These are phyloP conservation scores for Sebastes fasciatus DNA, from an alignment of 2,113 vertebrate species.

Conservation along the genomic window DNA sequence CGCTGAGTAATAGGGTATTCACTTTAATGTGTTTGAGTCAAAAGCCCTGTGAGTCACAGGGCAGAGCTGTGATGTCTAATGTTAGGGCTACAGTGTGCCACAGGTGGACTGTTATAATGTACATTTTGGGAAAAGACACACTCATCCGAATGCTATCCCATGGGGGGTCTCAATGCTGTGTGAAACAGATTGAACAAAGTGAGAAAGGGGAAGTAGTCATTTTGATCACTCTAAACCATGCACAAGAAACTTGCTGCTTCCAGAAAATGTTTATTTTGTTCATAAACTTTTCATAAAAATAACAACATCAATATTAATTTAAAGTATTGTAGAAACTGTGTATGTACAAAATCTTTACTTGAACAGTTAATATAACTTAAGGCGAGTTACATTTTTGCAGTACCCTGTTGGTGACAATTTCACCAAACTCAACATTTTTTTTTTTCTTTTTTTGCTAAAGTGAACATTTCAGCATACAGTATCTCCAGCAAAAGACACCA, in stretches of 20 bases:
- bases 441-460: slow-evolving; percentile 64
- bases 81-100: slow-evolving; percentile 59
- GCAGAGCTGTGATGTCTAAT: slow-evolving; percentile 52
- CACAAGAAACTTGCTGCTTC: slow-evolving; percentile 65
- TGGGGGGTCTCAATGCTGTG: neutral
- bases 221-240: slow-evolving; percentile 56
- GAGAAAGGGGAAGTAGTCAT: neutral
- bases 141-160: slow-evolving; percentile 28
- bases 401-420: slow-evolving; percentile 75
- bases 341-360: slow-evolving; percentile 85
- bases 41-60: slow-evolving; percentile 59
- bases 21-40: slow-evolving; percentile 53
- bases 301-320: slow-evolving; percentile 88
- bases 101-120: slow-evolving; percentile 57
- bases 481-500: slow-evolving; percentile 68
- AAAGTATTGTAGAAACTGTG: slow-evolving; percentile 86
- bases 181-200: slow-evolving; percentile 31
- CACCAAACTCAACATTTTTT: slow-evolving; percentile 67
- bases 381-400: slow-evolving; percentile 84
- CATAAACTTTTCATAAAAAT: slow-evolving; percentile 90
- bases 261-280: slow-evolving; percentile 86
- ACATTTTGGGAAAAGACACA: slow-evolving; percentile 59
- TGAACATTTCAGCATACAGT: slow-evolving; percentile 74
- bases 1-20: slow-evolving; percentile 48
- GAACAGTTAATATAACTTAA: slow-evolving; percentile 89